Percentiles rank a stretch among this genome's conserved stretches.
Evolutionary conservation across 2,888 invertebrate genomes (phyloP).

Genomic region (Caenorhabditis sinica): DNA sequence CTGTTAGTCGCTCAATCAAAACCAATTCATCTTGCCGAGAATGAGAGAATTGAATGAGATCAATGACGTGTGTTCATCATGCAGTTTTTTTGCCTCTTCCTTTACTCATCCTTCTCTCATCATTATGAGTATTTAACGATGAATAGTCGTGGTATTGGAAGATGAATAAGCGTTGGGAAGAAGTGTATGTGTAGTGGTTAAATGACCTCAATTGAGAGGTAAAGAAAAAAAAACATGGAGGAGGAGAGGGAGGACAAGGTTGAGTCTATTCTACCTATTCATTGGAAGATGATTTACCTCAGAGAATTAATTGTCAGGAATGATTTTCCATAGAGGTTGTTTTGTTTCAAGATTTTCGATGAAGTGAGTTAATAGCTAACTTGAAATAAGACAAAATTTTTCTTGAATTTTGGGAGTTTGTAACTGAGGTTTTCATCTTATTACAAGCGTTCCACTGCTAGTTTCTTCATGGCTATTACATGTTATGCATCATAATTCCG

Average conservation of each 20-base stretch:
- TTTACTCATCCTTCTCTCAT: slow-evolving; percentile 18
- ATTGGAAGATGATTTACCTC: slow-evolving; percentile 42
- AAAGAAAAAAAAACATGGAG: neutral
- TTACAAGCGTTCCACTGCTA: no score
- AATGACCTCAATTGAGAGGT: slow-evolving; percentile 52
- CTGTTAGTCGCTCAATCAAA: slow-evolving; percentile 1
- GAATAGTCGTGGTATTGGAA: slow-evolving; percentile 24
- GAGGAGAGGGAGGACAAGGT: slow-evolving; percentile 31
- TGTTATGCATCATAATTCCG: no score
- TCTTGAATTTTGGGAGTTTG: no score
- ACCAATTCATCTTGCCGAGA: neutral
- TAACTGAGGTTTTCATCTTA: no score
- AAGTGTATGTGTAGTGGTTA: slow-evolving; percentile 24
- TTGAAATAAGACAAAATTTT: no score
- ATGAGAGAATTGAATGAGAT: neutral
- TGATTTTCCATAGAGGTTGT: slow-evolving; percentile 10
- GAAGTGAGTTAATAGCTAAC: no score
- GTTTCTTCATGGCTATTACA: no score
- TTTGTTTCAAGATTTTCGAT: no score
- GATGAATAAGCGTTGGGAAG: slow-evolving; percentile 16
- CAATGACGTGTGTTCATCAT: slow-evolving; percentile 4
- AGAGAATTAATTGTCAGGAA: slow-evolving; percentile 31
- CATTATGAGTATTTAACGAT: slow-evolving; percentile 53
- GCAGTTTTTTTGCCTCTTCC: neutral
- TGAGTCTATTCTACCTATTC: slow-evolving; percentile 33